Percentiles rank a stretch among this genome's conserved stretches.
These are phyloP conservation scores for Pyralis farinalis DNA, from an alignment of 2,888 invertebrate genomes.

Conservation along the genomic window DNA sequence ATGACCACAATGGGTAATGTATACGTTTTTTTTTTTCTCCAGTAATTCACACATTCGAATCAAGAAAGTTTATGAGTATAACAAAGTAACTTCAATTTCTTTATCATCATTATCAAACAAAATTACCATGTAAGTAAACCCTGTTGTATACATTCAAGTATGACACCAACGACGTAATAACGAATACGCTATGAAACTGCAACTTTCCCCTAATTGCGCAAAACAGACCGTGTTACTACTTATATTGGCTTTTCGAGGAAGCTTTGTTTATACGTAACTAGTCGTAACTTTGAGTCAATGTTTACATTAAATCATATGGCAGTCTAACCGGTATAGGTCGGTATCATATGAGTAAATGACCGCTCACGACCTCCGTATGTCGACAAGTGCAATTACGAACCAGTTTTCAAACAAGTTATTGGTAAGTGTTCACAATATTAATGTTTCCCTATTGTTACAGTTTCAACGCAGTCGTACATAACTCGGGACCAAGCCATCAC, in stretches of 20 bases:
- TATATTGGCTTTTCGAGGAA: slow-evolving; percentile 39
- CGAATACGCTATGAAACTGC: slow-evolving; percentile 31
- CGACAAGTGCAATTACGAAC: slow-evolving; percentile 26
- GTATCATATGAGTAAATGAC: slow-evolving; percentile 58
- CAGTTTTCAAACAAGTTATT: slow-evolving; percentile 39
- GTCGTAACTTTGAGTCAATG: slow-evolving; percentile 36
- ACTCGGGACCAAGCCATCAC: slow-evolving; percentile 72
- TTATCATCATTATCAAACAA: too few relatives aligned
- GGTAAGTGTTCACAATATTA: slow-evolving; percentile 7
- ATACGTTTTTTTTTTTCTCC: background rate
- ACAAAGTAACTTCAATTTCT: too few relatives aligned
- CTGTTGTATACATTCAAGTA: slow-evolving; percentile 23
- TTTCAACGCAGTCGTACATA: slow-evolving; percentile 74
- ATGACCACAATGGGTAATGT: slow-evolving; percentile 77
- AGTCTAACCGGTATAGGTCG: slow-evolving; percentile 58
- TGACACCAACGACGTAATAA: slow-evolving; percentile 12
- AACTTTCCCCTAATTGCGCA: slow-evolving; percentile 54
- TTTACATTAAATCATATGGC: slow-evolving; percentile 57
- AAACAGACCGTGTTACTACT: slow-evolving; percentile 31
- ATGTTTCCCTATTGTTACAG: slow-evolving; percentile 40
- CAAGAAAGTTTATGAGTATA: background rate
- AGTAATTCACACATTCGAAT: background rate
- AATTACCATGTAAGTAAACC: slow-evolving; percentile 16
- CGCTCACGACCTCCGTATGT: slow-evolving; percentile 50
- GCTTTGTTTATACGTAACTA: slow-evolving; percentile 39